phyloP scores from a whole-genome alignment of 2,113 vertebrate genomes.

The Rhynchomys soricoides region DNA sequence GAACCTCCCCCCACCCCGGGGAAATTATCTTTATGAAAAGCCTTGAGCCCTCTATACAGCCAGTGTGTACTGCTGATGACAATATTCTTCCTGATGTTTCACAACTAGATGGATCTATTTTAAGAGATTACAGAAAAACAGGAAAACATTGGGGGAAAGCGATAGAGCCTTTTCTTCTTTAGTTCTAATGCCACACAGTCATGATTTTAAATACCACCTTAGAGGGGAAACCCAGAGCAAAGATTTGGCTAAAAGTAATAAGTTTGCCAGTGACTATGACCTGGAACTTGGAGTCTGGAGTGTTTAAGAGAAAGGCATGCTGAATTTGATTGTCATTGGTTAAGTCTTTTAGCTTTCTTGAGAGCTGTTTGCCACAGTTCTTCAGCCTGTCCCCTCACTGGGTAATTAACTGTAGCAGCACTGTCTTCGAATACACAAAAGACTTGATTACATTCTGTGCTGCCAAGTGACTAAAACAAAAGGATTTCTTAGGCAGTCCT shows the following conservation, averaged over 20 bases:
- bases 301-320: neutral
- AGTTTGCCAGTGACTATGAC: neutral
- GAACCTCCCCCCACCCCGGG: neutral
- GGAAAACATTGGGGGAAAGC: slow-evolving; percentile 67
- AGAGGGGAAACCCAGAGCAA: slow-evolving; percentile 14
- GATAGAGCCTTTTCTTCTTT: slow-evolving; percentile 52
- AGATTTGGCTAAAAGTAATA: neutral
- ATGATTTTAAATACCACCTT: slow-evolving; percentile 37
- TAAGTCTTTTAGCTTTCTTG: slow-evolving; percentile 8
- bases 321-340: neutral
- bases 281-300: neutral
- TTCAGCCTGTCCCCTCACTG: neutral
- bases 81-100: neutral
- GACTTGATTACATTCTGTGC: slow-evolving; percentile 60
- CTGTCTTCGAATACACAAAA: slow-evolving; percentile 53
- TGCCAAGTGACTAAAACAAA: slow-evolving; percentile 65
- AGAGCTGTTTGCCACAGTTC: neutral
- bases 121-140: slow-evolving; percentile 56
- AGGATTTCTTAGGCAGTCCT: slow-evolving; percentile 50
- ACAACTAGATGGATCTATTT: slow-evolving; percentile 54
- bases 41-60: neutral
- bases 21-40: neutral
- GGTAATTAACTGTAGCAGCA: slow-evolving; percentile 52
- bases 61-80: neutral
- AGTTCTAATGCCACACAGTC: neutral